Conservation (phyloP, 2,113 vertebrate genomes). For the Lepidothrix coronata region DNA sequence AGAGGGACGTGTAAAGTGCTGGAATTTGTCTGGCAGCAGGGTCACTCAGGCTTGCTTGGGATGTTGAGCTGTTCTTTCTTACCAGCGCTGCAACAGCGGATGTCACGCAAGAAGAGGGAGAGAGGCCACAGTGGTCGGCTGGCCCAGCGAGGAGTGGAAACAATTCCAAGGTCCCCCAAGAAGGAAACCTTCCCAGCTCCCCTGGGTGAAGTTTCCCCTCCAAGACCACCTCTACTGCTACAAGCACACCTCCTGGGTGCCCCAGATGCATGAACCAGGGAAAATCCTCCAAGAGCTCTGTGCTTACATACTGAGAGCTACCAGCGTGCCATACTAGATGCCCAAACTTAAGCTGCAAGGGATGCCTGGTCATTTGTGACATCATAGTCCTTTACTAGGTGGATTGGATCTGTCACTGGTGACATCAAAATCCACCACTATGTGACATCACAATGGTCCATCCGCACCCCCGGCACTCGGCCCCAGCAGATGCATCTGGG, state of each 20-base stretch:
- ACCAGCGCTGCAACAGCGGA: accelerated
- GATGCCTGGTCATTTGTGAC: background rate
- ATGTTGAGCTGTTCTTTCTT: background rate
- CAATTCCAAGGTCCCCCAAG: background rate
- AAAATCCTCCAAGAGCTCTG: background rate
- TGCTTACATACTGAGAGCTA: background rate
- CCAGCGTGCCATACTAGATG: background rate
- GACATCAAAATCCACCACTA: background rate
- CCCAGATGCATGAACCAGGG: background rate
- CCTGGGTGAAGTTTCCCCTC: background rate
- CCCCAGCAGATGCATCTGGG: accelerated
- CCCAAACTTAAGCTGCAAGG: background rate
- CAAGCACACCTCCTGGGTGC: background rate
- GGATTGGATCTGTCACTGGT: background rate
- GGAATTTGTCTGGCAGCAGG: background rate
- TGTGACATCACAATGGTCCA: background rate
- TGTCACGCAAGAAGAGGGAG: background rate
- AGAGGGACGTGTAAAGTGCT: background rate
- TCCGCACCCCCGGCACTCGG: accelerated
- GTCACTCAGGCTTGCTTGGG: background rate
- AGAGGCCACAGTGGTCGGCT: background rate
- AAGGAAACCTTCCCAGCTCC: background rate
- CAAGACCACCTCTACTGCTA: too few species aligned
- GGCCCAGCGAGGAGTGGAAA: background rate
- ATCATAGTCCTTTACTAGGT: background rate